These are phyloP conservation scores for Ceratina japonica DNA, from an alignment of 1,140 invertebrate species.

Conservation along the genomic window DNA sequence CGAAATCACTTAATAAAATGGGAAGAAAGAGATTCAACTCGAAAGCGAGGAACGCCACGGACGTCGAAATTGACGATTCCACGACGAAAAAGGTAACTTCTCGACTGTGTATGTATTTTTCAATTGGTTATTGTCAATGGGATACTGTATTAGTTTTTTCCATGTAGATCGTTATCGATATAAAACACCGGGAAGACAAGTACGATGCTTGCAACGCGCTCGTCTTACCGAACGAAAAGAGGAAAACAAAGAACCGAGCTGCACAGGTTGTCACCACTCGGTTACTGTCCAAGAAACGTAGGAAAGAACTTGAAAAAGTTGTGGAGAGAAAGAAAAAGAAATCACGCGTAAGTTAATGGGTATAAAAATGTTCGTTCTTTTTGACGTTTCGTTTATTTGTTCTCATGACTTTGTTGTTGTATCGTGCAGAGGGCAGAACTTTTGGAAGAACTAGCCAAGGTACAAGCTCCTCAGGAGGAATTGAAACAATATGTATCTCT, in stretches of 20 bases:
- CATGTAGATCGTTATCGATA: slow-evolving; percentile 84
- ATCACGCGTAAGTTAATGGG: slow-evolving; percentile 84
- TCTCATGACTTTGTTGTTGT: slow-evolving; percentile 53
- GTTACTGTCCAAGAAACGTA: slow-evolving; percentile 91
- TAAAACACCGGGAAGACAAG: slow-evolving; percentile 80
- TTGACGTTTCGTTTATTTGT: neutral
- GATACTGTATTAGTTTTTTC: neutral
- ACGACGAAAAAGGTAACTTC: slow-evolving; percentile 83
- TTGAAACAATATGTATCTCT: slow-evolving; percentile 88
- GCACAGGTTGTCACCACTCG: slow-evolving; percentile 80
- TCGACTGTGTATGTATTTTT: neutral
- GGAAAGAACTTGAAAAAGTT: slow-evolving; percentile 92
- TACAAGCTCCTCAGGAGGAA: slow-evolving; percentile 88
- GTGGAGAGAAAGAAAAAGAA: slow-evolving; percentile 94
- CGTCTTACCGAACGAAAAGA: slow-evolving; percentile 90
- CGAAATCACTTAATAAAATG: slow-evolving; percentile 73
- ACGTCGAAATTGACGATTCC: slow-evolving; percentile 86
- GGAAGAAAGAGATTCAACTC: slow-evolving; percentile 87
- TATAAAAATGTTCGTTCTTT: neutral
- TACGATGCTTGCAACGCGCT: slow-evolving; percentile 90
- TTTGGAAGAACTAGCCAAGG: slow-evolving; percentile 88
- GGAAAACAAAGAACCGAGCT: slow-evolving; percentile 85
- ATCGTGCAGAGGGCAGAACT: slow-evolving; percentile 85
- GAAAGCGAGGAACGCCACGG: slow-evolving; percentile 85
- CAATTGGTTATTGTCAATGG: slow-evolving; percentile 7